Conservation (phyloP, 1,140 invertebrate genomes). For the Meteorus sp. region DNA sequence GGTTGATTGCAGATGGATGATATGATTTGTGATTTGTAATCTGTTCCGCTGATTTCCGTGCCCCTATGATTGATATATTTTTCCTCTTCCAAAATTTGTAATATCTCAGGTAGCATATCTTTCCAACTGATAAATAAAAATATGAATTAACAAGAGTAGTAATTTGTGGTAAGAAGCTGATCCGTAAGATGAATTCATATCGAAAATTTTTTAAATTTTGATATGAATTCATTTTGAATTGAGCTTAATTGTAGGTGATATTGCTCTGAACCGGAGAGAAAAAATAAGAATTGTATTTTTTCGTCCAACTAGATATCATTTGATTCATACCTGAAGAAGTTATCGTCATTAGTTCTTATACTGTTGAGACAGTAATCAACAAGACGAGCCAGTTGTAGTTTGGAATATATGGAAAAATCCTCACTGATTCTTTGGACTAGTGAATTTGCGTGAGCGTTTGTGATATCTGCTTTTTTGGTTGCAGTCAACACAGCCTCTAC, state of each 20-base stretch:
- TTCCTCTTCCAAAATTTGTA: constrained; percentile 54
- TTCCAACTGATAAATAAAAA: constrained; percentile 53
- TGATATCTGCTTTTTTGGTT: constrained; percentile 33
- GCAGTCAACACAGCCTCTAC: constrained; percentile 34
- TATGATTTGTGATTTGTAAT: constrained; percentile 57
- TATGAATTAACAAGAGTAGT: constrained; percentile 5
- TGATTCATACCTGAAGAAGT: constrained; percentile 42
- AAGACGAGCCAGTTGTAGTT: constrained; percentile 39
- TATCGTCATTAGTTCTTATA: constrained; percentile 43
- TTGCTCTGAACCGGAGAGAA: too few species aligned
- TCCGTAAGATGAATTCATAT: too few species aligned
- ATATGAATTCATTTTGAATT: too few species aligned
- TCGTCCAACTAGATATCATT: too few species aligned
- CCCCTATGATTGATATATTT: constrained; percentile 50
- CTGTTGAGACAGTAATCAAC: constrained; percentile 47
- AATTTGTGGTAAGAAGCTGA: constrained; percentile 20
- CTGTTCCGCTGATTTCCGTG: constrained; percentile 47
- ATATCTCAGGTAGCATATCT: constrained; percentile 54
- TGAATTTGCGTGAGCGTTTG: constrained; percentile 34
- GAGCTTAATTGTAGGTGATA: too few species aligned
- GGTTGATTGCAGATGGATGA: constrained; percentile 48
- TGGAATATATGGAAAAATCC: constrained; percentile 43
- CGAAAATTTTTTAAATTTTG: too few species aligned
- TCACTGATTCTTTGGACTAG: constrained; percentile 43
- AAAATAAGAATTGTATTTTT: too few species aligned